These are phyloP conservation scores for Mythimna impura DNA, from an alignment of 2,888 invertebrate species.

Conservation along the genomic window DNA sequence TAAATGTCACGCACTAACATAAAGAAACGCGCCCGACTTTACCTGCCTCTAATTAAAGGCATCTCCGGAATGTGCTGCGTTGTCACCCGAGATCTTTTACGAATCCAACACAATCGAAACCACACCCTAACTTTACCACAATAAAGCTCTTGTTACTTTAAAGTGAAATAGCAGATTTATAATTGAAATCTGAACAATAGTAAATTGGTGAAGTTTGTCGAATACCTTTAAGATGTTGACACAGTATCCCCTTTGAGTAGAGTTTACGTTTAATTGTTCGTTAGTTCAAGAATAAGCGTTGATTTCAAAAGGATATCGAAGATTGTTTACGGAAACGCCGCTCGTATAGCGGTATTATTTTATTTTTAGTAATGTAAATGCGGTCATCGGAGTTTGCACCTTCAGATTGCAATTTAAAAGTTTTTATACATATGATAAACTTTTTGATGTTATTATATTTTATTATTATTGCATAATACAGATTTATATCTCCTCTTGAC, in stretches of 20 bases:
- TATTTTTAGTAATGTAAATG: constrained; percentile 49
- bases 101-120: constrained; percentile 45
- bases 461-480: constrained; percentile 6
- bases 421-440: background rate
- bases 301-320: constrained; percentile 48
- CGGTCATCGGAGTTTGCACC: constrained; percentile 45
- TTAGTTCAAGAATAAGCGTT: constrained; percentile 38
- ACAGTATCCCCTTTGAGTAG: constrained; percentile 51
- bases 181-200: constrained; percentile 61
- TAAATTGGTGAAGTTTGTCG: constrained; percentile 58
- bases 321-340: constrained; percentile 34
- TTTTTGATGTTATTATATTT: constrained; percentile 5
- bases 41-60: constrained; percentile 78
- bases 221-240: constrained; percentile 57
- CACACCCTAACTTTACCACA: constrained; percentile 46
- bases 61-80: constrained; percentile 79
- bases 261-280: constrained; percentile 48
- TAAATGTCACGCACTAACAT: constrained; percentile 58
- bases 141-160: constrained; percentile 39
- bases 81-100: constrained; percentile 68
- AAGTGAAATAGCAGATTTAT: constrained; percentile 32
- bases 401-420: constrained; percentile 26
- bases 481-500: background rate
- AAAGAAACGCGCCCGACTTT: constrained; percentile 59
- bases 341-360: constrained; percentile 39